Base-by-base conservation (phyloP, 2,888 invertebrate genomes). In the Caenorhabditis macrosperma region DNA sequence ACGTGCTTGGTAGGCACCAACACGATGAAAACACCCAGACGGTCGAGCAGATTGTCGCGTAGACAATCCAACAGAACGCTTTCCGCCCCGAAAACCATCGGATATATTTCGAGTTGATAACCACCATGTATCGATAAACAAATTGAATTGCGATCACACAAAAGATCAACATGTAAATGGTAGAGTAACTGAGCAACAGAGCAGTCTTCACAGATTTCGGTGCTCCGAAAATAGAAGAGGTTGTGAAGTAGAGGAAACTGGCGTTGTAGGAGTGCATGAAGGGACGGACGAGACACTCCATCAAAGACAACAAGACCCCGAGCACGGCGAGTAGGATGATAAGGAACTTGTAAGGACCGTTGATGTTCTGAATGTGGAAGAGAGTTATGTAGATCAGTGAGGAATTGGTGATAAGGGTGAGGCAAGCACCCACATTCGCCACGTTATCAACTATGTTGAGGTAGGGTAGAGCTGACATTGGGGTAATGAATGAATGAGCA, bases 191-290 rank as follows among this genome's bases (percentile, higher is more conserved):
- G 5, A 55, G 10, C 0, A 55, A 7, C n/a, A 35, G 2, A 2
- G 35, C 20, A 1, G 33, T 3, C 28, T 55, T 55, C 10, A 30
- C 10, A 7, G 4, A 2, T n/a, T 17, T 17, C 10, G 55, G 20
- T 6, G 55, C 33, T 10, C 55, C 55, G 35, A 55, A 33, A 20
- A 35, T 30, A 7, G 17, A 10, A 20, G 9, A 33, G 28, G 2
- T 20, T 1, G 7, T 17, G 33, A 55, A 55, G 28, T 33, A 55
- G 17, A 26, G 33, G 20, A 55, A 55, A 20, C 55, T 55, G 30
- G 33, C 33, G 35, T 55, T 55, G 22, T 28, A 55, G 33, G 55
- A 55, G 55, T 55, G 55, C 33, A 55, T 33, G 33, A 55, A 55
- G 12, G 55, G 55, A 10, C 20, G 30, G 17, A 55, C 20, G 17